Base-by-base conservation (phyloP, 2,888 invertebrate genomes). In the Boloria euphrosyne region DNA sequence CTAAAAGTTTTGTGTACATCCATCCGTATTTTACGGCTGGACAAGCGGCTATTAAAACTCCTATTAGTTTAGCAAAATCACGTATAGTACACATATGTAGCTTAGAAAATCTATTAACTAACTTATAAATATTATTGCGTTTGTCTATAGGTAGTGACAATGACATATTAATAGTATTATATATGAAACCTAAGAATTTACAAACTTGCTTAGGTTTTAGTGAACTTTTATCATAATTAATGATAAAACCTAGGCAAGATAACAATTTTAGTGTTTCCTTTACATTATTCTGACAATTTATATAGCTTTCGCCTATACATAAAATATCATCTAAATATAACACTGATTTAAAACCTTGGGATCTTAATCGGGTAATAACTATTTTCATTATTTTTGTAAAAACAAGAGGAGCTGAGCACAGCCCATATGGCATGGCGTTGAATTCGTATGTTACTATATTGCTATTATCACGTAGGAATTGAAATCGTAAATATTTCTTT, bases 1-100 rank as follows among this genome's bases (percentile, higher is more conserved):
- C 72, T 10, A 72, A n/a, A 3, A 17, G 51, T 31, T 71, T 69
- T 5, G 71, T 72, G 22, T 66, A 71, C 4, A 72, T 7, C 68
- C 69, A 70, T n/a, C 66, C 55, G 44, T 66, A 69, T 52, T 55
- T 55, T 7, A 60, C 53, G 13, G 69, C 66, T 17, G 64, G 69
- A 43, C 67, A 71, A 3, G 68, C 65, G 0, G 71, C 54, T 18
- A 17, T 57, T 6, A 71, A 46, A 13, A 68, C 61, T 4, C 68
- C 68, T 13, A 66, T 65, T 0, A 71, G 44, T 4, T 65, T 52
- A 4, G 70, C 44, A 22, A 68, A 62, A 3, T 71, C 69, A 38
- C 65, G 17, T 7, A 67, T 65, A 7, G 62, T 58, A 54, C 64
- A 66, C 13, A 2, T 38, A 3, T 67, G 64, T 2, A 69, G 27